Percentiles rank a stretch among this genome's conserved stretches.
Evolutionary conservation across 1,140 invertebrate species (phyloP).

Genomic region (Drosophila lowei): DNA sequence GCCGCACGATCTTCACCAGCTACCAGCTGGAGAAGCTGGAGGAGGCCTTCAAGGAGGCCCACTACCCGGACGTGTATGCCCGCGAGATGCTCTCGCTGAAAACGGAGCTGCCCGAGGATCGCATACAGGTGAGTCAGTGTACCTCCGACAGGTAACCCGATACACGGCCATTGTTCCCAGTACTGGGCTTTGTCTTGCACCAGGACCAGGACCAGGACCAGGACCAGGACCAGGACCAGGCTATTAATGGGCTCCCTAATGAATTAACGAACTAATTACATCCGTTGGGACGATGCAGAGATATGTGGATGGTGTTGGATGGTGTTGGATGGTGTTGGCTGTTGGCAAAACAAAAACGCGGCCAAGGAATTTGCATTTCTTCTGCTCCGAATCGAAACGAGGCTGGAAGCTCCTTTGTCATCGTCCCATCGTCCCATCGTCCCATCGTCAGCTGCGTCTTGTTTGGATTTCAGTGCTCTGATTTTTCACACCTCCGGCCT

Average conservation of each 20-base stretch:
- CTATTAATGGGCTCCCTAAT: conserved; percentile 5
- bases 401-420: conserved; percentile 22
- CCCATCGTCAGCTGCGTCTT: conserved; percentile 16
- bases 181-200: conserved; percentile 12
- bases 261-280: conserved; percentile 79
- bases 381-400: conserved; percentile 33
- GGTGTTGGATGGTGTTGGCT: conserved; percentile 59
- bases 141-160: conserved; percentile 18
- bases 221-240: too few relatives aligned
- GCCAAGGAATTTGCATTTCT: conserved; percentile 71
- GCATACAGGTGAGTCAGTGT: conserved; percentile 97
- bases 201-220: too few relatives aligned
- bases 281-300: conserved; percentile 28
- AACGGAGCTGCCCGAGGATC: conserved; percentile 98
- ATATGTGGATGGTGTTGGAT: conserved; percentile 1
- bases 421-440: not conserved
- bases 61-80: conserved; percentile 99
- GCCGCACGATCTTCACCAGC: conserved; percentile 97
- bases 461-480: conserved; percentile 68
- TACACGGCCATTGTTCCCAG: conserved; percentile 25
- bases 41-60: conserved; percentile 99
- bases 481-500: conserved; percentile 74
- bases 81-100: conserved; percentile 98
- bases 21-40: conserved; percentile 99
- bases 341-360: conserved; percentile 74